phyloP scores from a whole-genome alignment of 1,140 invertebrate species.

The Microplitis demolitor region DNA sequence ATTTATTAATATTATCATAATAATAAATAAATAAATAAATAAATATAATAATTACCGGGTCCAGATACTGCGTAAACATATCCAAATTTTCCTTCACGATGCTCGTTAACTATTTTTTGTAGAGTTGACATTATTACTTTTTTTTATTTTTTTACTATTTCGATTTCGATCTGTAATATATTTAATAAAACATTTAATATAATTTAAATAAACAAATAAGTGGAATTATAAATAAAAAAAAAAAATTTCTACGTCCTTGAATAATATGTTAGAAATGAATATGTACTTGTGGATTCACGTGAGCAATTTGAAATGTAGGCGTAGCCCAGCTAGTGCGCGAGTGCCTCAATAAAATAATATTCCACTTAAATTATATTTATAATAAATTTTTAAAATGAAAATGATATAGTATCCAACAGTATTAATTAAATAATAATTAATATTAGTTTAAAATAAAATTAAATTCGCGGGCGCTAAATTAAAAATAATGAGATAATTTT shows the following conservation, averaged over 20 bases:
- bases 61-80: slow-evolving; percentile 97
- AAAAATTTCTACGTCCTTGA: neutral
- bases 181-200: slow-evolving; percentile 18
- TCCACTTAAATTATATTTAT: neutral
- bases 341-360: neutral
- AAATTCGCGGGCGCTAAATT: neutral
- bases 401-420: too few relatives aligned
- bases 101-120: slow-evolving; percentile 80
- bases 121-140: slow-evolving; percentile 59
- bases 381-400: slow-evolving; percentile 31
- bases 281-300: slow-evolving; percentile 48
- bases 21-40: slow-evolving; percentile 2
- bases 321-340: slow-evolving; percentile 48
- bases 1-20: neutral
- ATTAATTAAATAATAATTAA: neutral
- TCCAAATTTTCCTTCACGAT: slow-evolving; percentile 87
- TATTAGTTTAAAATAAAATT: neutral
- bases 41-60: slow-evolving; percentile 49
- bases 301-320: slow-evolving; percentile 54
- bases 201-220: neutral
- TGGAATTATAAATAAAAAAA: neutral
- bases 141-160: slow-evolving; percentile 13
- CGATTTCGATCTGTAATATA: slow-evolving; percentile 29
- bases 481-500: slow-evolving; percentile 11
- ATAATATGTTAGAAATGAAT: neutral